phyloP scores from a whole-genome alignment of 2,888 invertebrate genomes.

The Portevinia maculata region DNA sequence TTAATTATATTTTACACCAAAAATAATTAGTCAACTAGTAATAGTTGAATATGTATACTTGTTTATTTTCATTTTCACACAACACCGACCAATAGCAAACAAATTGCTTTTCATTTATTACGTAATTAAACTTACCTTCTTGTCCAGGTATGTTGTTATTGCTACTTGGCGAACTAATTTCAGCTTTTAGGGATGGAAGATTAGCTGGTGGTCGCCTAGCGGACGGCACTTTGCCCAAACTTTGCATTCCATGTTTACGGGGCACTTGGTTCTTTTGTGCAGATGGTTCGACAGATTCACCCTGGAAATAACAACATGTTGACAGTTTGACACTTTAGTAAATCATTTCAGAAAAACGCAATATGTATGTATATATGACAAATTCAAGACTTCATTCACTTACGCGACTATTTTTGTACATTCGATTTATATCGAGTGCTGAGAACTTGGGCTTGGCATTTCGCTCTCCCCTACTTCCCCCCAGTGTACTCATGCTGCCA shows the following conservation, averaged over 20 bases:
- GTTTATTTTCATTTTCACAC: too few relatives aligned
- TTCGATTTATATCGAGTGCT: constrained; percentile 98
- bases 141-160: constrained; percentile 78
- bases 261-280: constrained; percentile 94
- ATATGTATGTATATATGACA: background rate
- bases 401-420: constrained; percentile 94
- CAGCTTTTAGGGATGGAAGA: constrained; percentile 99
- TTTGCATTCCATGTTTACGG: constrained; percentile 99
- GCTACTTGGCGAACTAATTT: constrained; percentile 85
- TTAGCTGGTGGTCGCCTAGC: constrained; percentile 99
- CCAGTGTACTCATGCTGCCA: constrained; percentile 84
- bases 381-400: constrained; percentile 81
- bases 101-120: background rate
- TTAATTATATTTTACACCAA: too few relatives aligned
- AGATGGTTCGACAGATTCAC: constrained; percentile 93
- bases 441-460: constrained; percentile 95
- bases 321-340: constrained; percentile 36
- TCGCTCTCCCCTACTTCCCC: constrained; percentile 84
- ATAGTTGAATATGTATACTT: too few relatives aligned
- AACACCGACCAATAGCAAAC: background rate
- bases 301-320: constrained; percentile 83
- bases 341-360: background rate
- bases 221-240: constrained; percentile 99
- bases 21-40: too few relatives aligned
- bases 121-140: constrained; percentile 75